A percentile compares a stretch with the other conserved stretches of the same genome.
Evolutionary conservation across 1,140 invertebrate species (phyloP).

Genomic region (Liolophura sinensis): DNA sequence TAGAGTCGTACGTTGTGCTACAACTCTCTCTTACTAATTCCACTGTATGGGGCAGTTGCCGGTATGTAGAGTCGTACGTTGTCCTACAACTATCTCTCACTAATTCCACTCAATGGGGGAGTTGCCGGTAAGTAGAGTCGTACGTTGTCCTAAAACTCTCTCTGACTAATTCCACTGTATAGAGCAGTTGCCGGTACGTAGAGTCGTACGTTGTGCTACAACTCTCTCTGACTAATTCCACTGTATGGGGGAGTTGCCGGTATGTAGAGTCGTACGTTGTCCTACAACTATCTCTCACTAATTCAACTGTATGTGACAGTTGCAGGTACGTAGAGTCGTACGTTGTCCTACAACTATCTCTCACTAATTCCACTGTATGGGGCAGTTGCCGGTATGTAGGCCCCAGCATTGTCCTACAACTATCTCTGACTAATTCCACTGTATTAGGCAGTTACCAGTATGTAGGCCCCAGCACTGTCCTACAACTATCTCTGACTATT

Average conservation of each 20-base stretch:
- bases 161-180: background rate
- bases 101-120: constrained; percentile 92
- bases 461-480: background rate
- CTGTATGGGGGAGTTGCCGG: constrained; percentile 7
- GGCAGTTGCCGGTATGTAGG: constrained; percentile 3
- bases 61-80: constrained; percentile 76
- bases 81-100: constrained; percentile 76
- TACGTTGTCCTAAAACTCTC: background rate
- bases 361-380: background rate
- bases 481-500: too few species aligned
- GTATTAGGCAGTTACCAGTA: constrained; percentile 67
- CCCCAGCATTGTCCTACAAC: background rate
- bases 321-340: constrained; percentile 70
- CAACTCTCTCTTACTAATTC: too few species aligned
- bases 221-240: constrained; percentile 4
- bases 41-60: constrained; percentile 54
- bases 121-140: constrained; percentile 75
- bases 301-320: constrained; percentile 92
- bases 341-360: background rate
- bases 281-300: too few species aligned
- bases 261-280: constrained; percentile 1
- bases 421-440: constrained; percentile 39
- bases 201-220: background rate
- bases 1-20: background rate
- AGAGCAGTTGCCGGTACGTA: constrained; percentile 4